Percentiles rank a stretch among this genome's conserved stretches.
Conservation (phyloP, 2,797 vertebrate genomes). For the Tachyglossus aculeatus region DNA sequence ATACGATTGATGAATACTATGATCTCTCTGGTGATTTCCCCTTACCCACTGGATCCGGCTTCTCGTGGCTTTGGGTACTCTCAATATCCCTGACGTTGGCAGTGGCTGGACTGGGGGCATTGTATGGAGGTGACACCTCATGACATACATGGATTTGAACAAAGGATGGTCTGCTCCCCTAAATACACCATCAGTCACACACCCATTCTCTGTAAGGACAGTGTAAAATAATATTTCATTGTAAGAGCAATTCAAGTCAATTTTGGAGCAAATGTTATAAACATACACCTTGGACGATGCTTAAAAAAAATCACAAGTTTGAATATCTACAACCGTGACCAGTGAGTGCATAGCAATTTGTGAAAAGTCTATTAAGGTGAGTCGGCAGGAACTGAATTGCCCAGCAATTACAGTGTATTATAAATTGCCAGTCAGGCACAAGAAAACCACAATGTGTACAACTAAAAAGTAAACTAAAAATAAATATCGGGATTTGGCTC, state of each 20-base stretch:
- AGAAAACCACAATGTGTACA: constrained; percentile 80
- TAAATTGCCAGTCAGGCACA: constrained; percentile 84
- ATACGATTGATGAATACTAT: too few species aligned
- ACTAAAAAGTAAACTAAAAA: constrained; percentile 84
- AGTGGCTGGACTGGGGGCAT: too few species aligned
- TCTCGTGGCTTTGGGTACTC: too few species aligned
- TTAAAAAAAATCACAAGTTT: constrained; percentile 20
- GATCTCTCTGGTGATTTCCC: too few species aligned
- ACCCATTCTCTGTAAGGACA: too few species aligned
- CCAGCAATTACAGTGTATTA: constrained; percentile 53
- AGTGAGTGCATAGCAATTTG: constrained; percentile 83
- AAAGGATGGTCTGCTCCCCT: too few species aligned
- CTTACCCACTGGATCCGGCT: too few species aligned
- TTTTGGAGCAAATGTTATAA: constrained; percentile 63
- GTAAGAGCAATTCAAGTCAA: constrained; percentile 56
- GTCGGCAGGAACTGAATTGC: constrained; percentile 32
- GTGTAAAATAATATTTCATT: constrained; percentile 63
- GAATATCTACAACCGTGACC: constrained; percentile 59
- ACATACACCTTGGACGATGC: constrained; percentile 60
- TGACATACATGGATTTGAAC: too few species aligned
- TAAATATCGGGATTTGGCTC: constrained; percentile 84
- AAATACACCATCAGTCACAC: too few species aligned
- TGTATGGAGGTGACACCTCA: too few species aligned
- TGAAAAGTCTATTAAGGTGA: constrained; percentile 34
- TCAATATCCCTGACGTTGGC: too few species aligned